Base-by-base conservation (phyloP, 1,140 invertebrate species). In the Solenopsis invicta region DNA sequence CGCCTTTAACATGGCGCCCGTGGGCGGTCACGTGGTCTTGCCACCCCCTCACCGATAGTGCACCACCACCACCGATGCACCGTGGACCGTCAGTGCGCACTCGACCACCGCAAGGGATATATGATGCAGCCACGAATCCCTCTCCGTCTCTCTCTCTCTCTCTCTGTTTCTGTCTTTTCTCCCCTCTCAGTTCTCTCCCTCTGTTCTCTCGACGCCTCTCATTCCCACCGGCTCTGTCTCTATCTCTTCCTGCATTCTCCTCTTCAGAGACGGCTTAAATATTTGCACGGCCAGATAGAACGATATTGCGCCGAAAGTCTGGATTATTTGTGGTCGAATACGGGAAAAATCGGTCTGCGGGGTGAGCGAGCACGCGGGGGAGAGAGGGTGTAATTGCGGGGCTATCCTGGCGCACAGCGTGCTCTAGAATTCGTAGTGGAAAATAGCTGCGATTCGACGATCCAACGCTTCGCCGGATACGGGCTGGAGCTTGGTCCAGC, bases 1-100 rank as follows among this genome's bases (percentile, higher is more conserved):
- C 93, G 91, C 76, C 87, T 66, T 78, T 87, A 93, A 93, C 92
- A 94, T 93, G 93, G 93, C 93, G 93, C 81, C 88, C 87, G 56
- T 85, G 87, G 75, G 71, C 80, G 88, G 92, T 94, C 93, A 92
- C 93, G 91, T 91, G 92, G 89, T 77, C 62, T 69, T 85, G 76
- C 89, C 87, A 88, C 86, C 91, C 92, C 82, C 76, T 85, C 82
- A 82, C 82, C 56, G 64, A 85, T 67, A 76, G 61, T 75, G 74
- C 54, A 92, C 86, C 12, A 90, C 29, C 29, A 29, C 90, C 85
- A 86, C 76, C 48, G 59, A 64, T 78, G 85, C 77, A 86, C 24
- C 74, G 75, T 75, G 56, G 54, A 64, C 72, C 56, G 87, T 85
- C 89, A 86, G 78, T 86, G 90, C 87, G 85, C 87, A 88, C 90